A percentile compares a stretch with the other conserved stretches of the same genome.
phyloP scores from a whole-genome alignment of 2,113 vertebrate genomes.

The Poeciliopsis occidentalis region DNA sequence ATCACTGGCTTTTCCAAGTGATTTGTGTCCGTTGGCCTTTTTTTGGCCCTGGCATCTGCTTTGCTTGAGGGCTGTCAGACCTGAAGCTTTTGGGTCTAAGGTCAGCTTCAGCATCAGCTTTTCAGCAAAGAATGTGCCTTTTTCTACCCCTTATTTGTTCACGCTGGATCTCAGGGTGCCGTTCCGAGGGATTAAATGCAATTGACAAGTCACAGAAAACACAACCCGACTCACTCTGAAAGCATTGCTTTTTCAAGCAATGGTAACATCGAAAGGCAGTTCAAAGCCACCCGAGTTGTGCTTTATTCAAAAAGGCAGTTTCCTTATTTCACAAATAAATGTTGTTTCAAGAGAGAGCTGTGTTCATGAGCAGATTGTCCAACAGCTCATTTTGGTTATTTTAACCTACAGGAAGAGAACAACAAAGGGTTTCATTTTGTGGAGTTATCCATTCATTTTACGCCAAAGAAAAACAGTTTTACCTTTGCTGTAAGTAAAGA shows the following conservation, averaged over 20 bases:
- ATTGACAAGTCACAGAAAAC: background rate
- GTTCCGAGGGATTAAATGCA: background rate
- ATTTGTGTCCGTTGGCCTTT: constrained; percentile 14
- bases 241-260: background rate
- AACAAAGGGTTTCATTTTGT: too few species aligned
- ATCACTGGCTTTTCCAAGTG: constrained; percentile 17
- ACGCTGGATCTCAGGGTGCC: background rate
- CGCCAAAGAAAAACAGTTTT: too few species aligned
- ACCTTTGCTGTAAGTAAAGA: too few species aligned
- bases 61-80: background rate
- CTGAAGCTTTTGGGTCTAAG: background rate
- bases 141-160: background rate
- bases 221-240: background rate
- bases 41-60: constrained; percentile 4
- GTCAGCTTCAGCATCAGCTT: background rate
- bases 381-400: too few species aligned
- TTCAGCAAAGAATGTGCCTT: background rate
- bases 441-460: too few species aligned
- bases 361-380: too few species aligned
- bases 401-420: too few species aligned
- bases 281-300: background rate
- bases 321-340: too few species aligned
- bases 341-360: too few species aligned
- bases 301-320: too few species aligned
- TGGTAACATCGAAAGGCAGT: background rate